Base-by-base conservation (phyloP, 2,888 invertebrate genomes). In the Osmoderma eremita region DNA sequence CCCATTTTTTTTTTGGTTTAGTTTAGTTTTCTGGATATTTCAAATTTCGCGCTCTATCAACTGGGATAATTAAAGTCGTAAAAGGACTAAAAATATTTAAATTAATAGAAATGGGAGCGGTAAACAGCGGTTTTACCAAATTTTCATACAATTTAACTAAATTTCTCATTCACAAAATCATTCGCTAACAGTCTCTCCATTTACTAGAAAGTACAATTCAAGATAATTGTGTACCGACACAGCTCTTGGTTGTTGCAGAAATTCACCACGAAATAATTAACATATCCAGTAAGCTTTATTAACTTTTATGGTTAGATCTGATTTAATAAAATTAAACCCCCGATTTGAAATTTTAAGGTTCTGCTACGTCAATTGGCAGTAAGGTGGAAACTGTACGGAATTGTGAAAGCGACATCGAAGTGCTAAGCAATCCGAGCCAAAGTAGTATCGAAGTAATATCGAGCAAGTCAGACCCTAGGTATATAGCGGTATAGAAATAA, bases 361-460 rank as follows among this genome's bases (percentile, higher is more conserved):
- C 75, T 13, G 74, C 73, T 12, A 66, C 71, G 49, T 76, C 76
- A 20, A 65, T 74, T 22, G 67, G 54, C 39, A 65, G 42, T 49
- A 36, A 61, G 15, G 10, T 63, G 13, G 48, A 70, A 30, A 65
- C 65, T 22, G 42, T 50, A 49, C 63, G 48, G 1, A 67, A 70
- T 18, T 83, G 82, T 69, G 89, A 88, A 74, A 90, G 90, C 79
- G 90, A 91, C 75, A 87, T 91, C 68, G 89, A 90, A 73, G 84
- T 91, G 48, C 83, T 91, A 20, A 90, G 89, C 69, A 90, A 90
- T 81, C 90, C 90, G 12, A 90, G 90, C 79, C 88, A 88, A 76
- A 89, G 89, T 73, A 90, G 90, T 75, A 89, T 90, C 65, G 89
- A 89, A 81, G 86, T 89, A 30, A 78, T 89, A 56, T 87, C 67